These are phyloP conservation scores for Glyptemys insculpta DNA, from an alignment of 2,797 vertebrate species.

Conservation along the genomic window DNA sequence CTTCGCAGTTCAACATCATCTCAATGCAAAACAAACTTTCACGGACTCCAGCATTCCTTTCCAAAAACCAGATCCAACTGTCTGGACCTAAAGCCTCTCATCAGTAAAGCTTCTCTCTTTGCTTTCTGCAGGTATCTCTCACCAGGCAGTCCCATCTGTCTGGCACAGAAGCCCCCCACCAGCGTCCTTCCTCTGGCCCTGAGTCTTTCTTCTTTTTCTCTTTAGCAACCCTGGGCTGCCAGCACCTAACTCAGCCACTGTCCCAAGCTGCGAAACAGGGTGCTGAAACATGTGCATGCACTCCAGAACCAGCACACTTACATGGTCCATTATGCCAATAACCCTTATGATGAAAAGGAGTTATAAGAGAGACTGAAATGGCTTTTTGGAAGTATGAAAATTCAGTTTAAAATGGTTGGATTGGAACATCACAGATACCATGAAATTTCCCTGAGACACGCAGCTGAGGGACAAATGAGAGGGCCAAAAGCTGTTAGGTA, in stretches of 20 bases:
- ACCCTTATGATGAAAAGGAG: background rate
- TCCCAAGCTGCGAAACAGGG: background rate
- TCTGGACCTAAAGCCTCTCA: background rate
- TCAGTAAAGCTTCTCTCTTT: background rate
- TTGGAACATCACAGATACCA: background rate
- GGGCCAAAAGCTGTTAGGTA: background rate
- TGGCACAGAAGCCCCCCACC: background rate
- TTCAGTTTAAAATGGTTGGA: background rate
- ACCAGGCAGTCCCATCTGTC: background rate
- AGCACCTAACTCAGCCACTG: background rate
- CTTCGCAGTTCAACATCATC: background rate
- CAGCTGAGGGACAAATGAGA: background rate
- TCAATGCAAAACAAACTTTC: background rate
- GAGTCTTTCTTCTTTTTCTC: background rate
- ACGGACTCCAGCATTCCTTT: background rate
- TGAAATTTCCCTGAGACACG: background rate
- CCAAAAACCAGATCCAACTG: background rate
- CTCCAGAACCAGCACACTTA: rapidly evolving
- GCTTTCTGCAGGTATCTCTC: background rate
- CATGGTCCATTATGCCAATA: rapidly evolving
- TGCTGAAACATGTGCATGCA: rapidly evolving
- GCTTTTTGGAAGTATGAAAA: background rate
- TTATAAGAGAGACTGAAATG: background rate
- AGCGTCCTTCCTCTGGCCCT: background rate
- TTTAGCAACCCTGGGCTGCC: background rate